Evolutionary conservation across 1,140 invertebrate species (phyloP).

Genomic region (Brachionus asplanchnoidis): DNA sequence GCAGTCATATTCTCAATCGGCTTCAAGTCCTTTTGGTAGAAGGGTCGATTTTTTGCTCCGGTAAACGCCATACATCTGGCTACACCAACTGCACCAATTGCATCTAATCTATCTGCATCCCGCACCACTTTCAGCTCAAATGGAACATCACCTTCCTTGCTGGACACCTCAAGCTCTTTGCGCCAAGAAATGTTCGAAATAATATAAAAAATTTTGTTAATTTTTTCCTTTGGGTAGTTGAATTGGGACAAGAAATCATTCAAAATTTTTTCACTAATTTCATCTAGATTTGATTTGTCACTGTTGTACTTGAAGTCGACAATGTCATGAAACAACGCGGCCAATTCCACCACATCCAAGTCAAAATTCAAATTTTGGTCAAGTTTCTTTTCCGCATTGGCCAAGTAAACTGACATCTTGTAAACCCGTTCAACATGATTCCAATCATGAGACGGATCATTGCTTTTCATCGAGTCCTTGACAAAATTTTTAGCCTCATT

Average conservation of each 20-base stretch:
- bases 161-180: not conserved
- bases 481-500: not conserved
- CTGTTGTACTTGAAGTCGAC: slow-evolving; percentile 21
- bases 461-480: not conserved
- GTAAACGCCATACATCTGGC: slow-evolving; percentile 9
- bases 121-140: slow-evolving; percentile 23
- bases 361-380: not conserved
- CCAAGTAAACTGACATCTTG: not conserved
- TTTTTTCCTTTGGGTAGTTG: not conserved
- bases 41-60: slow-evolving; percentile 12
- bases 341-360: not conserved
- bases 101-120: slow-evolving; percentile 30
- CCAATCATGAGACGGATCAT: slow-evolving; percentile 40
- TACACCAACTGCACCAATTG: slow-evolving; percentile 25
- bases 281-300: slow-evolving; percentile 19
- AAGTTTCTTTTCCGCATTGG: not conserved
- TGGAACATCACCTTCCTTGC: not conserved
- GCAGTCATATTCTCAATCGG: slow-evolving; percentile 34
- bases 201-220: not conserved
- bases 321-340: slow-evolving; percentile 39
- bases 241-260: not conserved
- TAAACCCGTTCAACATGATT: slow-evolving; percentile 24
- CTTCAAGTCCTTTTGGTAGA: not conserved
- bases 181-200: slow-evolving; percentile 30
- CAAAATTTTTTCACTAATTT: not conserved